These are phyloP conservation scores for Agapornis roseicollis DNA, from an alignment of 2,113 vertebrate species.

Conservation along the genomic window DNA sequence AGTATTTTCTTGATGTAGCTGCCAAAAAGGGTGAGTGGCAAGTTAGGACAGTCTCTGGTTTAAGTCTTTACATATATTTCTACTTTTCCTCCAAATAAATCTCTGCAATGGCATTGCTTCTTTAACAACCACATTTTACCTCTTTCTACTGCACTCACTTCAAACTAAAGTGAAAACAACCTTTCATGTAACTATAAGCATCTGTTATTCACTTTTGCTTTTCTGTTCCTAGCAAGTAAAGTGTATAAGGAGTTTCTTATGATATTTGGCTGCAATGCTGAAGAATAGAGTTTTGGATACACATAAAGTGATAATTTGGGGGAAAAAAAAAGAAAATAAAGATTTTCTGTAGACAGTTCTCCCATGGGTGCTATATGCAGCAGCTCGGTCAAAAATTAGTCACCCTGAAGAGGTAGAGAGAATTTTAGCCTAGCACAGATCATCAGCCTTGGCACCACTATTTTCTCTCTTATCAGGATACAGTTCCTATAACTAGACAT, in stretches of 20 bases:
- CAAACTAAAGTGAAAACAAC: conserved; percentile 35
- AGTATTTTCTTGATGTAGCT: conserved; percentile 65
- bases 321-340: conserved; percentile 28
- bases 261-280: conserved; percentile 68
- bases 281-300: too few species aligned
- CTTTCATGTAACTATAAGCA: conserved; percentile 51
- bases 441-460: conserved; percentile 63
- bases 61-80: conserved; percentile 87
- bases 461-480: conserved; percentile 74
- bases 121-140: conserved; percentile 65
- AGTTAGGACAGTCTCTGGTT: conserved; percentile 68
- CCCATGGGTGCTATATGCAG: conserved; percentile 49
- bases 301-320: conserved; percentile 43
- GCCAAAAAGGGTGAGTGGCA: conserved; percentile 63
- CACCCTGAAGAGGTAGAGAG: conserved; percentile 79
- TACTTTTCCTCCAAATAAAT: conserved; percentile 77
- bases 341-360: conserved; percentile 52
- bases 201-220: conserved; percentile 47
- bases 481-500: conserved; percentile 64
- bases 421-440: conserved; percentile 65
- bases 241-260: conserved; percentile 8
- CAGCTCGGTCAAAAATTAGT: conserved; percentile 70
- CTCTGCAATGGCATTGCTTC: conserved; percentile 72
- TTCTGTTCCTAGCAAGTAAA: conserved; percentile 44
- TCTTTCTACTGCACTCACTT: conserved; percentile 69